Percentiles rank a stretch among this genome's conserved stretches.
Evolutionary conservation across 1,140 invertebrate species (phyloP).

Genomic region (Papilio dardanus): DNA sequence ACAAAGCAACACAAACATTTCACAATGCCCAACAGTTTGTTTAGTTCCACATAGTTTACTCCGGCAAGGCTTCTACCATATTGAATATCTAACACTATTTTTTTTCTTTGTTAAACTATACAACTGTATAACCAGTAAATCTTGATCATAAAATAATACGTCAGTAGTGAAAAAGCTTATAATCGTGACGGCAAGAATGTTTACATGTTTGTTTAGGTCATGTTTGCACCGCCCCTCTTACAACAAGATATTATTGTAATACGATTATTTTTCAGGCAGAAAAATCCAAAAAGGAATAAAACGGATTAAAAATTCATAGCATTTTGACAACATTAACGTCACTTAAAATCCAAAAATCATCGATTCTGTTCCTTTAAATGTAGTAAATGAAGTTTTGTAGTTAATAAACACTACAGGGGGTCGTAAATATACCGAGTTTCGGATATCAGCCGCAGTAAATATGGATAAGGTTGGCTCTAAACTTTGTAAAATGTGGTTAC

Average conservation of each 20-base stretch:
- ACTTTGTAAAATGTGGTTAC: constrained; percentile 25
- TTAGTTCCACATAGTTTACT: constrained; percentile 23
- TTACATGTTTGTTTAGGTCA: neutral
- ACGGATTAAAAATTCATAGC: neutral
- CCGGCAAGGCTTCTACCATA: neutral
- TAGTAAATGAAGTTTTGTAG: neutral
- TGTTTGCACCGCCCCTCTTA: neutral
- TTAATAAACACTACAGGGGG: neutral
- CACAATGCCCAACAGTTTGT: constrained; percentile 16
- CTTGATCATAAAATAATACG: neutral
- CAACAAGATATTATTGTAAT: neutral
- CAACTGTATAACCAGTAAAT: neutral
- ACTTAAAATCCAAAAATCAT: neutral
- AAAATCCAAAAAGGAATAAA: neutral
- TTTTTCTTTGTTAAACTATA: neutral
- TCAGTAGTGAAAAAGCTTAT: neutral
- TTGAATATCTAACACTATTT: constrained; percentile 12
- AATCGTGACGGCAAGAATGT: neutral
- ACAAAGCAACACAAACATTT: constrained; percentile 24
- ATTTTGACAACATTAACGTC: neutral
- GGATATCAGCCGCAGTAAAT: constrained; percentile 20
- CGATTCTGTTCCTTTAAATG: neutral
- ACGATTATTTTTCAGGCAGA: neutral
- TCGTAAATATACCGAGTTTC: constrained; percentile 15
- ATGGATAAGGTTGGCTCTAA: constrained; percentile 25